A percentile compares a stretch with the other conserved stretches of the same genome.
These are phyloP conservation scores for Pentalonia nigronervosa DNA, from an alignment of 1,140 invertebrate genomes.

Conservation along the genomic window DNA sequence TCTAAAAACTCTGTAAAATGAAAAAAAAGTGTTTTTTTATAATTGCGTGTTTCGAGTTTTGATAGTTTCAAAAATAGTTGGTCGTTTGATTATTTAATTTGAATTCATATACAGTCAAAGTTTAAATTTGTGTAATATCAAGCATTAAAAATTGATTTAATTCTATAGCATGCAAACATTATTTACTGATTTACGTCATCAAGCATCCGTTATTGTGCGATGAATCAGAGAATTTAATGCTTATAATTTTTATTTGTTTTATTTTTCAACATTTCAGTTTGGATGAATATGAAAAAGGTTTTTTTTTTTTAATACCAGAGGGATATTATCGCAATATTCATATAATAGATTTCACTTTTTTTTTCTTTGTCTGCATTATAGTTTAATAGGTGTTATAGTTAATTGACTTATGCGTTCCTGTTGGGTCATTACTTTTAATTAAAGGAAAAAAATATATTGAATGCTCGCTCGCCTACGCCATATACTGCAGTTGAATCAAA, in stretches of 20 bases:
- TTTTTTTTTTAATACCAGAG: neutral
- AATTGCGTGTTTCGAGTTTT: neutral
- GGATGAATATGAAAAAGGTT: neutral
- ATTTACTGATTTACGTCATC: neutral
- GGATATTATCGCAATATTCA: neutral
- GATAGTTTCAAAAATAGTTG: neutral
- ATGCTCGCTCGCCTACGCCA: neutral
- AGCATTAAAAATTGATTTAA: neutral
- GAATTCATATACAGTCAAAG: neutral
- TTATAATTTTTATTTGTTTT: neutral
- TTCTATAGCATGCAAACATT: neutral
- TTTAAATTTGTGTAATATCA: neutral
- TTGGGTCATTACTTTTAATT: neutral
- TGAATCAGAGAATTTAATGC: neutral
- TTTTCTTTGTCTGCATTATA: neutral
- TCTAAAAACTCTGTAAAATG: slow-evolving; percentile 69
- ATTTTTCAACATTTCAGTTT: neutral
- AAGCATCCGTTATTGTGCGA: neutral
- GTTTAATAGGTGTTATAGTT: neutral
- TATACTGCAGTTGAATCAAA: neutral
- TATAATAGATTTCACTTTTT: neutral
- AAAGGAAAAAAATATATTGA: neutral
- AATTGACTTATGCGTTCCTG: neutral
- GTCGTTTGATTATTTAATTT: neutral
- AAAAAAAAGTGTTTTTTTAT: neutral